Evolutionary conservation across 1,140 invertebrate genomes (phyloP), one percentile per base, ranked within the genome.

Genomic region (Limonius californicus): DNA sequence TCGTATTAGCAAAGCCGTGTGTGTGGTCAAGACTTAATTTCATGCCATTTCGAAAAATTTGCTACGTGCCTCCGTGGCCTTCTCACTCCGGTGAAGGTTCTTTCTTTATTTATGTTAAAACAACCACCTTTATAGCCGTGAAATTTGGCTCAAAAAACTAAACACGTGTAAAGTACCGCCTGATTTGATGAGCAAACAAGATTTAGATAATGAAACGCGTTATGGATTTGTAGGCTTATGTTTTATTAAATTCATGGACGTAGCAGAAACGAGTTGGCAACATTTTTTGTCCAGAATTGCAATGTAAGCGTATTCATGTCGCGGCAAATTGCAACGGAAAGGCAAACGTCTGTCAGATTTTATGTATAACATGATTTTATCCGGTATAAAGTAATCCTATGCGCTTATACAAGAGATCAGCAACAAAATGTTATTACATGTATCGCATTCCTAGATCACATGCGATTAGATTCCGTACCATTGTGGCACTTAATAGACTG

Each of bases 371-470:
- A 39, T 39, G 35, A 39, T 39, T 39, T 39, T 39, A 39, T 39
- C 35, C 35, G n/a, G 2, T 39, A 39, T 14, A 39, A 39, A 39
- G 35, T 39, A n/a, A 39, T 12, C 35, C n/a, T 39, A 39, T 39
- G 35, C 35, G n/a, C 35, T 39, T 39, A 9, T 39, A 39, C 11
- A 12, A 39, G 35, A 39, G 23, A 39, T 39, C 35, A 39, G 11
- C 35, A 39, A 39, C 35, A 39, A 39, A 39, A 39, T 39, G 35
- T 39, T 39, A 39, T 39, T 39, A 39, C 35, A 39, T 39, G 35
- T 39, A 39, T 39, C 35, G n/a, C 35, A 39, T 39, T 39, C 35
- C 35, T 39, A 39, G 35, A 39, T 39, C 35, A 39, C 35, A 12
- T 39, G 8, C 8, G 35, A 39, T 39, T 39, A 39, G 35, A 39